Base-by-base conservation (phyloP, 1,140 invertebrate genomes). In the Macrocentrus cingulum region DNA sequence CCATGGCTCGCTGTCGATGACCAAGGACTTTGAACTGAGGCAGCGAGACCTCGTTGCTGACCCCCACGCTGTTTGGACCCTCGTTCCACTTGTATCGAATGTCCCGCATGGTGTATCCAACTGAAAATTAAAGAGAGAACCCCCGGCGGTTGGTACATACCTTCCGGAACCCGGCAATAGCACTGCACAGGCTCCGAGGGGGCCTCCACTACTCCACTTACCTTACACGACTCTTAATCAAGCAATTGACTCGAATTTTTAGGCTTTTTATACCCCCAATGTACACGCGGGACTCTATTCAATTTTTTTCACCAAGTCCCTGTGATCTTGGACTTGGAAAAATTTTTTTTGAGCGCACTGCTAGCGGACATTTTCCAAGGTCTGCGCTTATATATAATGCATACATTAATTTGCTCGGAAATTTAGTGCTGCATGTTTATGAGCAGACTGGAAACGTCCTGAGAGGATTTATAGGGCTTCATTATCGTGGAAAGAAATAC, bases 61-160 rank as follows among this genome's bases (percentile, higher is more conserved):
- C 91, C 71, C 91, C 91, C 71, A 96, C 92, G 69, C 92, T 94
- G 81, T 91, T 89, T 74, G 91, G 89, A 61, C 92, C 91, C 78
- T 92, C 91, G 81, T 93, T 92, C 93, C 93, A 95, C 81, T 92
- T 93, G 87, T 95, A 95, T 69, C 91, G 87, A 83, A 97, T 96
- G 85, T 97, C 94, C 82, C 91, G 86, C 92, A 95, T 96, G 76
- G 93, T 95, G 86, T 95, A 95, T 83, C 94, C 94, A 87, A 95
- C 94, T 96, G 87, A 81, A 84, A 77, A 85, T 78, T 82, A 76
- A 82, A 85, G 80, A 85, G 83, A 84, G 76, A 81, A 80, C 84
- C 83, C 83, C 82, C 81, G 79, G 82, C 83, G 82, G 82, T 85
- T 82, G 79, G 81, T 84, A 81, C 83, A 83, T 83, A 84, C 84